Conservation (phyloP, 2,797 vertebrate genomes). For the Sebastes itinus region DNA sequence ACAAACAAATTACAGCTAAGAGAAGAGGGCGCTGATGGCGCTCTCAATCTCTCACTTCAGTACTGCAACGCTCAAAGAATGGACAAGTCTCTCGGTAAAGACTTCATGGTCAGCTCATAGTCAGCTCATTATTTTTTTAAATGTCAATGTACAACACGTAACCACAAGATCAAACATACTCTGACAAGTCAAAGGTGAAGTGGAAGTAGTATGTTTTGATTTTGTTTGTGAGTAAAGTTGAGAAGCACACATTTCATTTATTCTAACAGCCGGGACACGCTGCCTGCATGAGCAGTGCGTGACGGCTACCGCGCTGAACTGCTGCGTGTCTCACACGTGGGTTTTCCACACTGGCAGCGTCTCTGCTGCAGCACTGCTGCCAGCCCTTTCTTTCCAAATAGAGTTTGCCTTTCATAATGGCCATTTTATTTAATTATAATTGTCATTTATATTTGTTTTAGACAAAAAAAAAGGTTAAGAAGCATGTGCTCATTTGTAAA, state of each 20-base stretch:
- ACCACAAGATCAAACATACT: not conserved
- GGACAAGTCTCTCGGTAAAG: not conserved
- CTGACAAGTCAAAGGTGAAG: not conserved
- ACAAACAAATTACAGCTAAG: constrained; percentile 65
- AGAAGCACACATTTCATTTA: not conserved
- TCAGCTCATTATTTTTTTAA: not conserved
- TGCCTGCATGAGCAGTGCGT: no score
- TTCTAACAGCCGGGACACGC: not conserved
- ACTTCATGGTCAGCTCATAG: not conserved
- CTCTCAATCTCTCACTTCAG: constrained; percentile 39
- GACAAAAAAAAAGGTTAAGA: no score
- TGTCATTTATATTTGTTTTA: no score
- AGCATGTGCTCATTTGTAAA: no score
- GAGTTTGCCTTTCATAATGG: no score
- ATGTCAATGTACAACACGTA: not conserved
- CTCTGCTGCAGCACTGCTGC: no score
- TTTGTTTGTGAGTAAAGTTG: not conserved
- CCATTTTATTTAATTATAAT: no score
- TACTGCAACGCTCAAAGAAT: constrained; percentile 5
- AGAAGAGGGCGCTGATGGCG: constrained; percentile 34
- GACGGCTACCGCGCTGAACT: no score
- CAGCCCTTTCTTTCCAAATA: no score
- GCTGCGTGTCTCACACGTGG: no score
- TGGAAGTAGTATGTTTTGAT: not conserved
- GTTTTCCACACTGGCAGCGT: no score